Base-by-base conservation (phyloP, 2,797 vertebrate genomes). In the Crypturellus tataupa region DNA sequence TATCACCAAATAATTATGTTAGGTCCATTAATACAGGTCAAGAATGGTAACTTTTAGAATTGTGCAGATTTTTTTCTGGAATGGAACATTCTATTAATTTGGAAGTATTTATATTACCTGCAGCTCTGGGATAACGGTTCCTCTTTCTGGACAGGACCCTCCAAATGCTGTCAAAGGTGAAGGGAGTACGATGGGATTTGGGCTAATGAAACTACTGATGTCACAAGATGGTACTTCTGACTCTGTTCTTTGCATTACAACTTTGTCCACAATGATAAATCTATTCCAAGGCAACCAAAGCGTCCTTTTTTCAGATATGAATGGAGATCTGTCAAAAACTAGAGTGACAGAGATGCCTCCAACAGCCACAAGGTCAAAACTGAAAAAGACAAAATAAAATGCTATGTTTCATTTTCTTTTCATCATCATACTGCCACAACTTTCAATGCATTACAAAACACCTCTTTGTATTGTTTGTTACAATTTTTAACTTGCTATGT, bases 201-300 rank as follows among this genome's bases (percentile, higher is more conserved):
- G 99, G 77, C 98, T 99, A 93, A 99, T 94, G 63, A 99, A 98
- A 73, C 96, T 98, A 96, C 98, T 98, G 92, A 99, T 94, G 90
- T 99, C 99, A 93, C 99, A 99, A 68, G 98, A 98, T 2, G 98
- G 97, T 65, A 93, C 10, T 16, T 98, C 96, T 3, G 68, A 77
- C n/a, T 98, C 97, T 65, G 98, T 98, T 96, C 99, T 98, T 93
- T 98, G 98, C 99, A 99, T 99, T 87, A 98, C 98, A 85, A 99
- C 98, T 97, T 99, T 99, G 94, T 99, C 99, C 95, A 99, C 96
- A 25, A 99, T 98, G 94, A 99, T 96, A 95, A 99, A 99, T 95
- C 98, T 98, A 97, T 99, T 99, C 99, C 99, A 99, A 37, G 99
- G 99, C 42, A 99, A 98, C 99, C 99, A 99, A 82, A 99, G 97